These are phyloP conservation scores for Natator depressus DNA, from an alignment of 2,113 vertebrate species.

Conservation along the genomic window DNA sequence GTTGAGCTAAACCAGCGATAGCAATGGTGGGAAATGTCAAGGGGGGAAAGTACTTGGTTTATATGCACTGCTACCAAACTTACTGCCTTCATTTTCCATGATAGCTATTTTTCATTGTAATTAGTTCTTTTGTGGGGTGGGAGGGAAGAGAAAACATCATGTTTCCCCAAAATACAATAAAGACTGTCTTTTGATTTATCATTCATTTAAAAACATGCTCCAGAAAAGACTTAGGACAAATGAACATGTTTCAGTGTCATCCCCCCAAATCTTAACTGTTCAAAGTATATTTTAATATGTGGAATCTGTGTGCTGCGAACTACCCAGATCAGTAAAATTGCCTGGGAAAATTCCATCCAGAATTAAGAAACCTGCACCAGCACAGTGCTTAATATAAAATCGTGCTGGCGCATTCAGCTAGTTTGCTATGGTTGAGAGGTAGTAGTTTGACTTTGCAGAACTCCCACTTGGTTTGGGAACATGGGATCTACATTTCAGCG, in stretches of 20 bases:
- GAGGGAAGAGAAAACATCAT: not conserved
- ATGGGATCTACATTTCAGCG: not conserved
- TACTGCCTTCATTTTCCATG: not conserved
- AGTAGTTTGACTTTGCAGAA: not conserved
- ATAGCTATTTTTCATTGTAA: not conserved
- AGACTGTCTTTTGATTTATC: not conserved
- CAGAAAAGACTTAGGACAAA: not conserved
- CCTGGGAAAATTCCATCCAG: not conserved
- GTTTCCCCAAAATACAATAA: rapidly evolving
- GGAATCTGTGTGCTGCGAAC: not conserved
- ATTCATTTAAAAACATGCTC: not conserved
- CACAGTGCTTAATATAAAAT: not conserved
- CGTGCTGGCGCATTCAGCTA: not conserved
- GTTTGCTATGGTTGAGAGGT: not conserved
- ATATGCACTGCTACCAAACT: not conserved
- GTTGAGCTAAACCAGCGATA: not conserved
- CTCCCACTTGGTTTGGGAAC: not conserved
- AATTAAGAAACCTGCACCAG: not conserved
- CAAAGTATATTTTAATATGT: not conserved
- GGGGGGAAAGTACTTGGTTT: not conserved
- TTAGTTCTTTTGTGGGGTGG: not conserved
- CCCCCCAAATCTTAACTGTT: not conserved
- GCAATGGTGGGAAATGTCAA: not conserved
- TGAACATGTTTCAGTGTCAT: not conserved
- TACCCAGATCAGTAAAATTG: constrained; percentile 2